Evolutionary conservation across 2,113 vertebrate genomes (phyloP), one percentile per base, ranked within the genome.

Genomic region (Solea senegalensis): DNA sequence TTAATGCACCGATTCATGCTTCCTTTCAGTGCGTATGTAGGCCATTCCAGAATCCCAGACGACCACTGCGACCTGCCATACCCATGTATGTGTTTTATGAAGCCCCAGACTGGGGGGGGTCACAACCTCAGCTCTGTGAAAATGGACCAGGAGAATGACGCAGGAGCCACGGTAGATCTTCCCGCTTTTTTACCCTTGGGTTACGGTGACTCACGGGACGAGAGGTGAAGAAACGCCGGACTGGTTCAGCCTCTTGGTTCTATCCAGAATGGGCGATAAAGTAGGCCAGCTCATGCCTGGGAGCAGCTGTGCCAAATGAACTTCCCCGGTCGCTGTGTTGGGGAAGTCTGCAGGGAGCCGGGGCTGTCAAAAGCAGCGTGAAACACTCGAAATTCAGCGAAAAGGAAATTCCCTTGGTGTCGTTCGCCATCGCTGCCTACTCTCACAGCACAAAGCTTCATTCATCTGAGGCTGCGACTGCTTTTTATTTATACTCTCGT

Each of bases 201-300:
- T 57, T 72, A 72, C 7, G 65, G 71, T 52, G 70, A 50, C 50
- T 43, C 4, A 69, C 28, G 39, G 65, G 28, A 68, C 7, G 57
- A 65, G 64, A 71, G 69, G 59, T 57, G 62, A 46, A 40, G 62
- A 49, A 69, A 55, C 74, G 73, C 74, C 81, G 79, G 73, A 65
- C 67, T 52, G 60, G 74, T 72, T 83, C 80, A 87, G 78, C 70
- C 80, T 75, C 71, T 76, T 69, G 76, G 86, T 82, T 84, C 61
- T 77, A 66, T 75, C 76, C 74, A 72, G 81, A 39, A 64, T 63
- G 66, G 73, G 72, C n/a, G 72, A 73, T 65, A 87, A 93, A 92
- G 75, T 93, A 91, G 91, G 91, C 74, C 89, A 91, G 78, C 79
- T 69, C 76, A 62, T 89, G 88, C 89, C 89, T 82, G 71, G 71